Base-by-base conservation (phyloP, 2,113 vertebrate genomes). In the Sorex araneus region DNA sequence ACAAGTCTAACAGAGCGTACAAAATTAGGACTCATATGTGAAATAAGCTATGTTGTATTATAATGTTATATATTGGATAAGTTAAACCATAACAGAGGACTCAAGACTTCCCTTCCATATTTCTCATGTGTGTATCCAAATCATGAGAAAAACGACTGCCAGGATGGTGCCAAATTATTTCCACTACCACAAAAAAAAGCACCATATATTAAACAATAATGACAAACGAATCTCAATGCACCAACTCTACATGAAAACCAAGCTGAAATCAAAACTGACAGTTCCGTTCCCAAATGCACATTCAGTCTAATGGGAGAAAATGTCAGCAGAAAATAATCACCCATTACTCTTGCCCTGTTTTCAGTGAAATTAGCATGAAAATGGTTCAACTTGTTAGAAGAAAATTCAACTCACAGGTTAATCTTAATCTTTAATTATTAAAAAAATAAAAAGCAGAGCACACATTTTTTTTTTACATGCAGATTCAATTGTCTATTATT, bases 321-420 rank as follows among this genome's bases (percentile, higher is more conserved):
- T 88, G 71, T 94, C 92, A 74, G 86, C 89, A 92, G 87, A 96
- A 97, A 96, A 96, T 95, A 96, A 95, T 96, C 92, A 95, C 87
- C 87, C 83, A 92, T 94, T 88, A 74, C 54, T 87, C 71, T 94
- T 84, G 93, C 84, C 78, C 75, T 80, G 23, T 94, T 94, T 96
- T 91, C 83, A 63, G 94, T 50, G 60, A 96, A 95, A 95, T 94
- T 95, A 92, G 78, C 94, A 93, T 69, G 66, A 95, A 96, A 95
- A 94, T 50, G 67, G 93, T 95, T 95, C 92, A 95, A 92, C 84
- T 90, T 93, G 87, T 94, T 92, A 69, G 57, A 92, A 45, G 87
- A 96, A 93, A 91, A 94, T 94, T 96, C 70, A 90, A 94, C 81
- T 50, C 78, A 76, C 78, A 74, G 93, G 94, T 95, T 95, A 96